These are phyloP conservation scores for Heterocephalus glaber DNA, from an alignment of 2,113 vertebrate species.

Conservation along the genomic window DNA sequence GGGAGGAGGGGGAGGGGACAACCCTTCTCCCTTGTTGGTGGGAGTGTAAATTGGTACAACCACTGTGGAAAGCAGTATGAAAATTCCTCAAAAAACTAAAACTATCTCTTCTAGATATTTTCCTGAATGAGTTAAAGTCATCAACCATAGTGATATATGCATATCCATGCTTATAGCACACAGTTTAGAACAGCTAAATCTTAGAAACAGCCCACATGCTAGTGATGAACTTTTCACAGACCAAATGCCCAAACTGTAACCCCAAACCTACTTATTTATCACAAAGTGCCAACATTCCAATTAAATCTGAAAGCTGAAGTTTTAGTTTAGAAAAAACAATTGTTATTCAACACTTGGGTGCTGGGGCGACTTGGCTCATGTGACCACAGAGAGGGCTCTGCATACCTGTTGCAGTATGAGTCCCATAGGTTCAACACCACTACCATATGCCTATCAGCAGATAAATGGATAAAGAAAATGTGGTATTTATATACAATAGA, in stretches of 20 bases:
- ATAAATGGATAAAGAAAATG: background rate
- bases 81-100: background rate
- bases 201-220: background rate
- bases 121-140: background rate
- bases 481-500: background rate
- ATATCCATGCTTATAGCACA: background rate
- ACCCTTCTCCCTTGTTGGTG: background rate
- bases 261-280: background rate
- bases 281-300: background rate
- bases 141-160: background rate
- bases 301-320: background rate
- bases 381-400: background rate
- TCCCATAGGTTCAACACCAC: background rate
- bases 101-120: background rate
- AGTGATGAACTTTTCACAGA: background rate
- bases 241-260: background rate
- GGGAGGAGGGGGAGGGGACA: too few relatives aligned
- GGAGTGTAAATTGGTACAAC: background rate
- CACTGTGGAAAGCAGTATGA: background rate
- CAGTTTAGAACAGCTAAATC: background rate
- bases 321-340: background rate
- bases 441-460: background rate
- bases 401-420: background rate
- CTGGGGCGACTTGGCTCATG: background rate
- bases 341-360: background rate